Conservation (phyloP, 2,797 vertebrate genomes). For the Aselliscus stoliczkanus region DNA sequence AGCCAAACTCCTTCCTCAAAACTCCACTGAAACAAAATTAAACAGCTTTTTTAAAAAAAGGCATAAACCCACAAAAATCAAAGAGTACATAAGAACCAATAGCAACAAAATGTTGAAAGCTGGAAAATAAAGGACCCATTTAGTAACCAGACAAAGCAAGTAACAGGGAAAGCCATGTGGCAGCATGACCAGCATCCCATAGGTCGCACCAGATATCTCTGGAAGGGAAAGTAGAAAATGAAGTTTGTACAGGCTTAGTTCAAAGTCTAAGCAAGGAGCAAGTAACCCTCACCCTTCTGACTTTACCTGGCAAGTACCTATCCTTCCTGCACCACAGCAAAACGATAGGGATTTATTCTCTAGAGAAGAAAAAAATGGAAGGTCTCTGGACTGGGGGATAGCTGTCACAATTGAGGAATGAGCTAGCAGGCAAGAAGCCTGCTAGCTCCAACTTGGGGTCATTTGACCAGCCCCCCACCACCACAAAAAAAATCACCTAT, state of each 20-base stretch:
- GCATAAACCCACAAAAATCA: neutral
- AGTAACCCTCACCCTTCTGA: neutral
- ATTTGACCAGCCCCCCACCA: neutral
- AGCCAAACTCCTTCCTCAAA: slow-evolving; percentile 28
- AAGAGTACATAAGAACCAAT: neutral
- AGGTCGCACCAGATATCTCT: neutral
- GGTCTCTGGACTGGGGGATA: neutral
- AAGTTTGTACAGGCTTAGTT: neutral
- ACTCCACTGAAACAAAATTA: slow-evolving; percentile 22
- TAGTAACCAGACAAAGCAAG: neutral
- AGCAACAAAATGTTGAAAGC: slow-evolving; percentile 7
- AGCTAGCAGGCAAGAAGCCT: neutral
- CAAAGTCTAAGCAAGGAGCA: neutral
- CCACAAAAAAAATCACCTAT: neutral
- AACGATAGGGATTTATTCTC: neutral
- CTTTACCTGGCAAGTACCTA: neutral
- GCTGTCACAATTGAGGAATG: neutral
- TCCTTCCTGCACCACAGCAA: neutral
- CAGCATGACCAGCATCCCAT: neutral
- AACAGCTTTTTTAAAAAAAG: neutral
- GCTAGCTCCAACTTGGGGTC: neutral
- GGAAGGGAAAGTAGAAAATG: neutral
- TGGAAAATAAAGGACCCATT: neutral
- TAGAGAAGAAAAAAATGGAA: neutral
- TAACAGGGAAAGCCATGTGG: neutral